Evolutionary conservation across 1,140 invertebrate genomes (phyloP).

Genomic region (Latrodectus geometricus): DNA sequence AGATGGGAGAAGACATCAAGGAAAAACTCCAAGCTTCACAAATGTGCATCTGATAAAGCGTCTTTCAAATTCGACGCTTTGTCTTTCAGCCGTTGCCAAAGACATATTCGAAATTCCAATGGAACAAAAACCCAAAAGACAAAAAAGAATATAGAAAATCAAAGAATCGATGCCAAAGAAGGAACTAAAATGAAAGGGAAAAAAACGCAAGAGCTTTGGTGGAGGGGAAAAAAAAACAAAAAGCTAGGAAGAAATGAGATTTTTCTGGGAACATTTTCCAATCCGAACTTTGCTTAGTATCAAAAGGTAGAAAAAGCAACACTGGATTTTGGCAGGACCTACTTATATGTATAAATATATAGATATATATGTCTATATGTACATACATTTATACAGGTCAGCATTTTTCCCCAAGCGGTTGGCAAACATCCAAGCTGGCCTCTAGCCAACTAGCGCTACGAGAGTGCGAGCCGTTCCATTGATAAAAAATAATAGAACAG

Average conservation of each 20-base stretch:
- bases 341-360: slow-evolving; percentile 41
- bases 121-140: neutral
- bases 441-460: slow-evolving; percentile 38
- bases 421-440: slow-evolving; percentile 55
- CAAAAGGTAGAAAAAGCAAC: slow-evolving; percentile 59
- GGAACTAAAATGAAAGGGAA: neutral
- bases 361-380: slow-evolving; percentile 50
- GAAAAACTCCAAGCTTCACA: neutral
- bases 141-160: slow-evolving; percentile 8
- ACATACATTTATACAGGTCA: slow-evolving; percentile 61
- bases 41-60: slow-evolving; percentile 6
- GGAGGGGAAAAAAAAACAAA: slow-evolving; percentile 8
- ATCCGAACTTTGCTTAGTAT: slow-evolving; percentile 45
- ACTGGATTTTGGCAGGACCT: slow-evolving; percentile 42
- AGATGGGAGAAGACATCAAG: neutral
- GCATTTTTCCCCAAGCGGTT: slow-evolving; percentile 11
- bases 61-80: neutral
- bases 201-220: neutral
- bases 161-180: slow-evolving; percentile 27
- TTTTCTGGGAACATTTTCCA: slow-evolving; percentile 54
- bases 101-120: slow-evolving; percentile 8
- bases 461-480: neutral
- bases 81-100: slow-evolving; percentile 15
- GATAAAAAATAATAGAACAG: neutral
- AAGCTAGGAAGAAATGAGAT: slow-evolving; percentile 61